A percentile compares a stretch with the other conserved stretches of the same genome.
phyloP scores from a whole-genome alignment of 2,888 invertebrate species.

The Dryomyza anilis region DNA sequence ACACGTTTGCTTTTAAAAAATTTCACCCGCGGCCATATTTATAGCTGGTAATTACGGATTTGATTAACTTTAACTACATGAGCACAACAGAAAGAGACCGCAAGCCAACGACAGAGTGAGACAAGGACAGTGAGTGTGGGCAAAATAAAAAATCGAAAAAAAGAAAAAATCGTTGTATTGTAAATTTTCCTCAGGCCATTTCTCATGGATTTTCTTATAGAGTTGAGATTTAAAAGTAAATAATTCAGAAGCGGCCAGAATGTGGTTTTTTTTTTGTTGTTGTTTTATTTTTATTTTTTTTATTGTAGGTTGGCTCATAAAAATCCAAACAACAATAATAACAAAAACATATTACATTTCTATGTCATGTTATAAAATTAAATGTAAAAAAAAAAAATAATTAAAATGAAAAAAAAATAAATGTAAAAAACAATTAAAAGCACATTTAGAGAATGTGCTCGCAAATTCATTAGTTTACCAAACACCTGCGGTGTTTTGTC shows the following conservation, averaged over 20 bases:
- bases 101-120: slow-evolving; percentile 39
- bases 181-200: slow-evolving; percentile 42
- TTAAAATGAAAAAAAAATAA: no score
- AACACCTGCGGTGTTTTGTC: no score
- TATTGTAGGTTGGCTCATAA: not conserved
- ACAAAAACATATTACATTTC: no score
- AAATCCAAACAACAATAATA: slow-evolving; percentile 11
- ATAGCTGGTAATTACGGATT: slow-evolving; percentile 59
- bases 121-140: not conserved
- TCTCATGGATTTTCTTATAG: slow-evolving; percentile 44
- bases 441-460: no score
- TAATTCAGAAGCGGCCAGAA: slow-evolving; percentile 25
- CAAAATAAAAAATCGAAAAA: not conserved
- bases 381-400: no score
- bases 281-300: not conserved
- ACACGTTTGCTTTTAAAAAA: slow-evolving; percentile 59
- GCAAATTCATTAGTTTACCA: no score
- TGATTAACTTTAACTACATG: slow-evolving; percentile 60
- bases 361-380: no score
- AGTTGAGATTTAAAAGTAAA: slow-evolving; percentile 26
- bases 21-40: slow-evolving; percentile 45
- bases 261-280: slow-evolving; percentile 17
- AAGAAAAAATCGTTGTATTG: slow-evolving; percentile 14
- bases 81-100: slow-evolving; percentile 33
- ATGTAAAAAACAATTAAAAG: no score